phyloP scores from a whole-genome alignment of 2,797 vertebrate genomes.

The Typhlichthys eigenmanni region DNA sequence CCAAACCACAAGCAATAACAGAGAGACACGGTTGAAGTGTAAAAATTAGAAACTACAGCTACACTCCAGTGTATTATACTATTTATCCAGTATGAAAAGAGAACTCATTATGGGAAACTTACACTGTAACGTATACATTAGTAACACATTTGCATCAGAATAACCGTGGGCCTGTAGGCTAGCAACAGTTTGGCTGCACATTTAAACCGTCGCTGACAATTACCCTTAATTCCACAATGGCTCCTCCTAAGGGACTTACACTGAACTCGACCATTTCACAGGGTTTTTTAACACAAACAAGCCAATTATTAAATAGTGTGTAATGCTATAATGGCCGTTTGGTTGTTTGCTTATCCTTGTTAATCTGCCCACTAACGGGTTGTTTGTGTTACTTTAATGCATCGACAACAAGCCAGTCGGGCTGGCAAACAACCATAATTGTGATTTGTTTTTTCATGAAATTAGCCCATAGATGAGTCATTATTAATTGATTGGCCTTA shows the following conservation, averaged over 20 bases:
- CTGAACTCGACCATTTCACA: constrained; percentile 14
- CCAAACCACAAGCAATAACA: constrained; percentile 34
- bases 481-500: neutral
- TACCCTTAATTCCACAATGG: constrained; percentile 22
- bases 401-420: constrained; percentile 39
- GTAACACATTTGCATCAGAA: neutral
- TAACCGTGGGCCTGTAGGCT: neutral
- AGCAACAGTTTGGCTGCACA: constrained; percentile 12
- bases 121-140: neutral
- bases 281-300: constrained; percentile 28
- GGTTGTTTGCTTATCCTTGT: constrained; percentile 49
- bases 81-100: constrained; percentile 24
- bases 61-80: constrained; percentile 11
- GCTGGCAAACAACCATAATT: constrained; percentile 57
- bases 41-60: constrained; percentile 48
- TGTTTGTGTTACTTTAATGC: constrained; percentile 55
- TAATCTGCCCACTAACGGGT: constrained; percentile 46
- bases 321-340: constrained; percentile 38
- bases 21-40: constrained; percentile 29
- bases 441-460: constrained; percentile 48
- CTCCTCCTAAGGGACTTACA: constrained; percentile 26
- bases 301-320: constrained; percentile 41
- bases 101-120: constrained; percentile 30
- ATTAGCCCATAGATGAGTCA: constrained; percentile 18
- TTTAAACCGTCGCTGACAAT: constrained; percentile 18